Percentiles rank a stretch among this genome's conserved stretches.
Evolutionary conservation across 2,888 invertebrate genomes (phyloP).

Genomic region (Agriopis marginaria): DNA sequence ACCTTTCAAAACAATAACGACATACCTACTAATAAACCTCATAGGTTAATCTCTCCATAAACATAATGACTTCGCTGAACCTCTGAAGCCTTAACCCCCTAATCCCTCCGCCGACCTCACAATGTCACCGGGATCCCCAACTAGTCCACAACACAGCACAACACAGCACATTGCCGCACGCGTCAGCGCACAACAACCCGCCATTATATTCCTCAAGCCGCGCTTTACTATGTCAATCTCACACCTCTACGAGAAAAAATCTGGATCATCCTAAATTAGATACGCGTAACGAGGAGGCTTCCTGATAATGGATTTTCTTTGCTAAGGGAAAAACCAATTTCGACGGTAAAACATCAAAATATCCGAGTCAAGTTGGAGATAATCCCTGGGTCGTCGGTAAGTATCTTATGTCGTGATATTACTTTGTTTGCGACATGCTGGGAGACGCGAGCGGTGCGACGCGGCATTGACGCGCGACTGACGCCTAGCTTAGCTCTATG

Average conservation of each 20-base stretch:
- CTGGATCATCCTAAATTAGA: conserved; percentile 78
- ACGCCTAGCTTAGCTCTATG: no score
- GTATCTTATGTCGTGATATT: conserved; percentile 67
- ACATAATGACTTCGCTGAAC: conserved; percentile 17
- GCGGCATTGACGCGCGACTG: background rate
- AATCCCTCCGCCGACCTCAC: conserved; percentile 44
- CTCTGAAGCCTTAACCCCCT: conserved; percentile 35
- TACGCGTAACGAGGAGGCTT: conserved; percentile 69
- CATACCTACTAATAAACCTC: conserved; percentile 3
- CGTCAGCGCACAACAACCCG: conserved; percentile 53
- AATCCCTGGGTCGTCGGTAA: conserved; percentile 67
- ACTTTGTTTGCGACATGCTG: conserved; percentile 58
- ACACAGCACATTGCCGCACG: conserved; percentile 41
- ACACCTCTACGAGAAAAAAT: conserved; percentile 66
- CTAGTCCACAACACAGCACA: conserved; percentile 44
- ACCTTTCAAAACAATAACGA: background rate
- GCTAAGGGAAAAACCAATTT: conserved; percentile 76
- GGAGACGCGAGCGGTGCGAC: background rate
- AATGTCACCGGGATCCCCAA: conserved; percentile 46
- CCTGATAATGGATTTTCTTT: conserved; percentile 75
- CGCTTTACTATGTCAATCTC: conserved; percentile 67
- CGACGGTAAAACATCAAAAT: conserved; percentile 75
- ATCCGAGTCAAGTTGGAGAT: conserved; percentile 75
- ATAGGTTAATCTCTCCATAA: conserved; percentile 16
- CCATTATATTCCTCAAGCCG: conserved; percentile 55